Evolutionary conservation across 2,888 invertebrate species (phyloP), one percentile per base, ranked within the genome.

Genomic region (Hirtodrosophila cameraria): DNA sequence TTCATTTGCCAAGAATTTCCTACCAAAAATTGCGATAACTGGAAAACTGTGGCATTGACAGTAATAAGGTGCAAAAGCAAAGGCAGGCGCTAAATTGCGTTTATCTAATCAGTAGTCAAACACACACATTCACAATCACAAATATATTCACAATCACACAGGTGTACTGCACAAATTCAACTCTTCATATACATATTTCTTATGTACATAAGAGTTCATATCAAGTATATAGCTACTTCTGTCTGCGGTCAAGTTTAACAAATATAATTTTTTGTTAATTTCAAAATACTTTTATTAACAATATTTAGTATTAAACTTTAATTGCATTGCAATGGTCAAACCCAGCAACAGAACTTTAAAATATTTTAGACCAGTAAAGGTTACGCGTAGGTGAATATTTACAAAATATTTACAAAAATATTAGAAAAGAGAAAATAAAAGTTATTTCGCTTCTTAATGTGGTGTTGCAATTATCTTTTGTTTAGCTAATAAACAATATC

Each of bases 91-190:
- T 61, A 57, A 70, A 64, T 67, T 46, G 53, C 18, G 28, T 42
- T 79, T 86, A 80, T 80, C 80, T 80, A 55, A 80, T 80, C 80
- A 65, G 62, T n/a, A n/a, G n/a, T n/a, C n/a, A n/a, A n/a, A n/a
- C 38, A 52, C 52, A 55, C 30, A 33, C 46, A 36, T 41, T 55
- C 42, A 63, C 54, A 53, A 50, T 41, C 35, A 28, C 42, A n/a
- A n/a, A n/a, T 33, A 61, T 31, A 58, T 55, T 42, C 50, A 55
- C 39, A 54, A 43, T 45, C 53, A 36, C 53, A 45, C 70, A 62
- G 45, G 57, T 70, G 63, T 33, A 50, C 30, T 35, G 25, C 11
- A 20, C 35, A 53, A 36, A 53, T 18, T 18, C 13, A n/a, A 27
- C 7, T 25, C 27, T 12, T 8, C 6, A 25, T 30, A 48, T 16